A percentile compares a stretch with the other conserved stretches of the same genome.
Conservation (phyloP, 2,113 vertebrate genomes). For the Tiliqua scincoides region DNA sequence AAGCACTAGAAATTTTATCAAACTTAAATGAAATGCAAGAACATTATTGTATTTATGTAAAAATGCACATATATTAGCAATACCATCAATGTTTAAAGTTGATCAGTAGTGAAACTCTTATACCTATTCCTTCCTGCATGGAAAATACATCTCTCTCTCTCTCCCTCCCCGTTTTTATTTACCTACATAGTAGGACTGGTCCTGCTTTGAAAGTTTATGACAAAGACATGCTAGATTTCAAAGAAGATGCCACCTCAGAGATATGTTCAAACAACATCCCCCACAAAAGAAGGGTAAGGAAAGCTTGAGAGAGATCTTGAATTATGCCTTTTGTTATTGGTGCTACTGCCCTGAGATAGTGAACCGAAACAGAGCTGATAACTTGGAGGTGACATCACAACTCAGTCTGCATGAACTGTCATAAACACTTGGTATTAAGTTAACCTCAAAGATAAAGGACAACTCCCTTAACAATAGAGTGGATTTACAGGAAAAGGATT, state of each 20-base stretch:
- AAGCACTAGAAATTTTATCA: conserved; percentile 11
- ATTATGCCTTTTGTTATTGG: conserved; percentile 72
- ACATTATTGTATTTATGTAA: background rate
- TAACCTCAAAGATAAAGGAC: conserved; percentile 73
- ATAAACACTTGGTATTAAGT: conserved; percentile 79
- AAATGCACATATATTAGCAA: background rate
- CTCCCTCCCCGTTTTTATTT: background rate
- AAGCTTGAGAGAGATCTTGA: conserved; percentile 70
- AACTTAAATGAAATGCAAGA: conserved; percentile 19
- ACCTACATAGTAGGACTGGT: background rate
- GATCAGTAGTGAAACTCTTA: background rate
- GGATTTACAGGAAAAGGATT: conserved; percentile 40
- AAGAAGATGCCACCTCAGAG: conserved; percentile 69
- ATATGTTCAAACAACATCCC: conserved; percentile 62
- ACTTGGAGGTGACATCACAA: conserved; percentile 78
- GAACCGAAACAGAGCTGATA: conserved; percentile 72
- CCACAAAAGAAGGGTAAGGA: conserved; percentile 39
- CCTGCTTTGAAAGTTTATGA: conserved; percentile 21
- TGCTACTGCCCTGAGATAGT: conserved; percentile 57
- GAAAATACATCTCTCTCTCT: background rate
- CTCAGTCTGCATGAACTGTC: conserved; percentile 73
- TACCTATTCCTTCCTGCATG: background rate
- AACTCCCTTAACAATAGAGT: conserved; percentile 69
- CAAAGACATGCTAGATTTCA: conserved; percentile 32
- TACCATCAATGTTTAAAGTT: background rate